Evolutionary conservation across 2,797 vertebrate species (phyloP).

Genomic region (Squalus acanthias): DNA sequence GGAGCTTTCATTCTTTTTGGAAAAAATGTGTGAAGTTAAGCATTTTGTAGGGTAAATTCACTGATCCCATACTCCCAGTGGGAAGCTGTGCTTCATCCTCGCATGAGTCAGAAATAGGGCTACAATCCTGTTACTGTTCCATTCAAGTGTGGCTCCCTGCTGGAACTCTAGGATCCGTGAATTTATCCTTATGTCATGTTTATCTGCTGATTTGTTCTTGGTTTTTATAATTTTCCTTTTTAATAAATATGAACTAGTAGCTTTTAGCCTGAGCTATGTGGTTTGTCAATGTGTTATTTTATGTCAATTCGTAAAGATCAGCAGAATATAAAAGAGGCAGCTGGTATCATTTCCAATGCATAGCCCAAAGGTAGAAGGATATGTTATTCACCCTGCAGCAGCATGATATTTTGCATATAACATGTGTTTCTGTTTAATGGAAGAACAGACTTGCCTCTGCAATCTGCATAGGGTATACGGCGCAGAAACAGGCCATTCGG

Average conservation of each 20-base stretch:
- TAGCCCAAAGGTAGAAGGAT: too few species aligned
- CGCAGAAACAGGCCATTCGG: too few species aligned
- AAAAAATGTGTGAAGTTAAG: background rate
- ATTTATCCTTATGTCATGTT: background rate
- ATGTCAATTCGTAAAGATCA: background rate
- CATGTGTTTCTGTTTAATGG: background rate
- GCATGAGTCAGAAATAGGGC: background rate
- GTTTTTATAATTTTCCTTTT: background rate
- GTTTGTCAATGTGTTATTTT: background rate
- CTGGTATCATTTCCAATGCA: too few species aligned
- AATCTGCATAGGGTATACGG: background rate
- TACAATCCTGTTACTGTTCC: background rate
- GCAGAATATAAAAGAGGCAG: too few species aligned
- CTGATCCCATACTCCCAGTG: background rate
- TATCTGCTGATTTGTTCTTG: background rate
- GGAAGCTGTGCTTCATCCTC: background rate
- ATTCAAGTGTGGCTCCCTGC: background rate
- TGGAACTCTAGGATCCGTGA: background rate
- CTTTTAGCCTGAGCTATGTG: background rate
- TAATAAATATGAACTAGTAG: background rate
- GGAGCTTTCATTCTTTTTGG: background rate
- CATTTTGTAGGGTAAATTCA: background rate
- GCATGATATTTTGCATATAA: background rate
- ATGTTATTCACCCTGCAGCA: too few species aligned
- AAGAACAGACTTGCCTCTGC: background rate